phyloP scores from a whole-genome alignment of 2,113 vertebrate genomes.

The Plectropomus leopardus region DNA sequence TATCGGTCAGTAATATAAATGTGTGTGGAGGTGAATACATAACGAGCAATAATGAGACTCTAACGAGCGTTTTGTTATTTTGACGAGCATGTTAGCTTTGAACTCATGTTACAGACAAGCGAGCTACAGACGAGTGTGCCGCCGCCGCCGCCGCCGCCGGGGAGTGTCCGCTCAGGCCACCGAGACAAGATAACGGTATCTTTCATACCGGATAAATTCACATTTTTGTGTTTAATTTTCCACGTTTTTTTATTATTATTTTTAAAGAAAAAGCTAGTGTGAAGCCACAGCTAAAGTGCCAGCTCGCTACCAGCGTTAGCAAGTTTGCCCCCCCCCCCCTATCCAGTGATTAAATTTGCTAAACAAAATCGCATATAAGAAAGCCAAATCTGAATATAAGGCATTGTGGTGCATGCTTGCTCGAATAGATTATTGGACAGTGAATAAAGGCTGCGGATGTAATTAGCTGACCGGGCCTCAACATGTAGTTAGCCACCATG shows the following conservation, averaged over 20 bases:
- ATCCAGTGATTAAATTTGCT: neutral
- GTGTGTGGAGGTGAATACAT: neutral
- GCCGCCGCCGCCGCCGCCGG: neutral
- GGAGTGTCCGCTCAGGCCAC: constrained; percentile 47
- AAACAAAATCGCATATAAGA: neutral
- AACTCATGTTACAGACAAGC: neutral
- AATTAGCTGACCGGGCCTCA: too few relatives aligned
- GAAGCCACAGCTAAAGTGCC: neutral
- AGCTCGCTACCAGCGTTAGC: neutral
- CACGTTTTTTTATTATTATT: too few relatives aligned
- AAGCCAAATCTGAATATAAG: neutral
- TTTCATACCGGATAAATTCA: neutral
- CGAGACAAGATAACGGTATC: neutral
- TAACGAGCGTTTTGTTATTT: neutral
- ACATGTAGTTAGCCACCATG: constrained; percentile 27
- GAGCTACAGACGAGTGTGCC: neutral
- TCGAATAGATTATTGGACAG: neutral
- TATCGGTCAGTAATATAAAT: neutral
- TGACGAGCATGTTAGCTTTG: neutral
- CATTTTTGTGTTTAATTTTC: too few relatives aligned
- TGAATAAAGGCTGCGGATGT: neutral
- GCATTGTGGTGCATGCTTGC: neutral
- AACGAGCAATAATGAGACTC: neutral
- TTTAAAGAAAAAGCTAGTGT: neutral
- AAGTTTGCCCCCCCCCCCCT: too few relatives aligned